Evolutionary conservation across 2,797 vertebrate genomes (phyloP).

Genomic region (Schizothorax lantsangensis): DNA sequence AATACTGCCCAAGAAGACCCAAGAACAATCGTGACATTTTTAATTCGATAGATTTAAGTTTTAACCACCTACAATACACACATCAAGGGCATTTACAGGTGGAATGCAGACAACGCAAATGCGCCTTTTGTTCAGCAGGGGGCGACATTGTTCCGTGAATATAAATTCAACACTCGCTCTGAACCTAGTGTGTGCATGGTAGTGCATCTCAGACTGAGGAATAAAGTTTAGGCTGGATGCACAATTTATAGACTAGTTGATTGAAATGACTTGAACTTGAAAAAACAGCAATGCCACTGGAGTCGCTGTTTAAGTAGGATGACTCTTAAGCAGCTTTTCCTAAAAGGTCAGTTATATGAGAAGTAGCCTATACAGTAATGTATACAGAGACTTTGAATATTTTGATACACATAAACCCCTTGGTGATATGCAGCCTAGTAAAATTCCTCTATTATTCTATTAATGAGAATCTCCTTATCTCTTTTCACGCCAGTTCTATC

Average conservation of each 20-base stretch:
- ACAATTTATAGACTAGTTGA: background rate
- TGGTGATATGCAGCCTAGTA: background rate
- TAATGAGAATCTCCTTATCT: background rate
- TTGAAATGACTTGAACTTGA: background rate
- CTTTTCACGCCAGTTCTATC: background rate
- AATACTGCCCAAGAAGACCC: background rate
- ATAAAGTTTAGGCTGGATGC: background rate
- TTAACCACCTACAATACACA: background rate
- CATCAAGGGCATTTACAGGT: background rate
- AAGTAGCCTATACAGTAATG: background rate
- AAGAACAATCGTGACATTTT: background rate
- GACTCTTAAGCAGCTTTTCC: background rate
- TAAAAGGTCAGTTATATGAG: background rate
- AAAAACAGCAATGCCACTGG: background rate
- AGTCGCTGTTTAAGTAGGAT: background rate
- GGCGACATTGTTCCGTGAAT: conserved; percentile 15
- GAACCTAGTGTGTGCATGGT: background rate
- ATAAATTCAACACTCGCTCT: background rate
- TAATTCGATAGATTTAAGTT: background rate
- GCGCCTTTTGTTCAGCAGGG: background rate
- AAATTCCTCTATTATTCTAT: background rate
- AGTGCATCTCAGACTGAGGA: background rate
- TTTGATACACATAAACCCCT: background rate
- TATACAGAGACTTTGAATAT: background rate
- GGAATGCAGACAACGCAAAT: background rate